Evolutionary conservation across 2,888 invertebrate species (phyloP), one percentile per base, ranked within the genome.

Genomic region (Hyposoter didymator): DNA sequence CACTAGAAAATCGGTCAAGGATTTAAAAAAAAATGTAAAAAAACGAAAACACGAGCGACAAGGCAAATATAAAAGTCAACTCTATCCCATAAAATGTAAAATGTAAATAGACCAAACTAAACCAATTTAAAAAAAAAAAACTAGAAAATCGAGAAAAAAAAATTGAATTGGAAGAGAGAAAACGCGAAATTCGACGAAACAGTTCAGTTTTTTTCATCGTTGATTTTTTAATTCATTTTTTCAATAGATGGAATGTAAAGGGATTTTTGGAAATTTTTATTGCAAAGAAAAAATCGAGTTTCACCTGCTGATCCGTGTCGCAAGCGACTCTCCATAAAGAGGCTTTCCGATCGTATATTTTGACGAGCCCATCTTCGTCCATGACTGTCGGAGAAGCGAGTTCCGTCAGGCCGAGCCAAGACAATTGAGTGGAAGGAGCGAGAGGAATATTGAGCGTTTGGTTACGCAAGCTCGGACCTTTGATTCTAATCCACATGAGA

Each of bases 321-420:
- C 97, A 97, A 39, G 97, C 95, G 0, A 98, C 98, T 91, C 96
- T 95, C 99, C 99, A 99, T 6, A 96, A 94, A 55, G 95, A 96
- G 76, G 96, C 96, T 81, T 96, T 94, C 32, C 95, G 94, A 87
- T 96, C 96, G 89, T 97, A 96, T 89, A 98, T 94, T 79, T 97
- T 95, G 45, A 99, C 92, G 73, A 96, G 93, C 0, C 99, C 99
- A 52, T 95, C 95, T 6, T 96, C 96, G 94, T 99, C 99, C 92
- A 96, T 95, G 22, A 96, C 95, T 43, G 96, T 95, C 0, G 98
- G 97, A 0, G 98, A 97, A 0, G 98, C 98, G 84, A 96, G 95
- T 92, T 98, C 98, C 0, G 97, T 96, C 88, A 97, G 96, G 19
- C 97, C 99, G 88, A 97, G 89, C 98, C 98, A 98, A 49, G 95